A percentile compares a stretch with the other conserved stretches of the same genome.
phyloP scores from a whole-genome alignment of 2,888 invertebrate species.

The Acronicta leporina region DNA sequence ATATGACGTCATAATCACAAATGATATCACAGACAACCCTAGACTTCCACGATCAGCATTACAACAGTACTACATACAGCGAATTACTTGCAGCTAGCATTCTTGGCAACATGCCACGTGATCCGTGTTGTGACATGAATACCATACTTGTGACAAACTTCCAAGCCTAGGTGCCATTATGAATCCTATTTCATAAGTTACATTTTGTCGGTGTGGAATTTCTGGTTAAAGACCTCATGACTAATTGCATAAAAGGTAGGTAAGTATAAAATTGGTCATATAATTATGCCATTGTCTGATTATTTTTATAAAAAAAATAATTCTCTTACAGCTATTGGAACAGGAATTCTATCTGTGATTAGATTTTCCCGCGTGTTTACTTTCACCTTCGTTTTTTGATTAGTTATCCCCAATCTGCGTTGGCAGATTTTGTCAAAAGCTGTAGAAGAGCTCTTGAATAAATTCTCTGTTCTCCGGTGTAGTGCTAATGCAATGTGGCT shows the following conservation, averaged over 20 bases:
- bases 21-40: slow-evolving; percentile 21
- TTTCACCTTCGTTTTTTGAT: no score
- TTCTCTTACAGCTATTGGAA: no score
- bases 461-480: neutral
- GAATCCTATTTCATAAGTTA: slow-evolving; percentile 32
- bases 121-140: slow-evolving; percentile 45
- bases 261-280: no score
- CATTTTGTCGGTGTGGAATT: slow-evolving; percentile 12
- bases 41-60: slow-evolving; percentile 23
- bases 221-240: neutral
- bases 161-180: slow-evolving; percentile 40
- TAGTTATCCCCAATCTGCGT: no score
- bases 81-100: slow-evolving; percentile 51
- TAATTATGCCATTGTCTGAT: no score
- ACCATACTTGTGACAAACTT: slow-evolving; percentile 50
- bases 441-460: no score
- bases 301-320: no score
- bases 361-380: no score
- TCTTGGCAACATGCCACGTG: slow-evolving; percentile 61
- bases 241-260: no score
- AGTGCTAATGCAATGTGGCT: neutral
- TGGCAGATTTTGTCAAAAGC: no score
- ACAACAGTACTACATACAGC: slow-evolving; percentile 26
- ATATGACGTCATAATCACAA: slow-evolving; percentile 12
- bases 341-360: no score